A percentile compares a stretch with the other conserved stretches of the same genome.
These are phyloP conservation scores for Ancistrus triradiatus DNA, from an alignment of 2,113 vertebrate species.

Conservation along the genomic window DNA sequence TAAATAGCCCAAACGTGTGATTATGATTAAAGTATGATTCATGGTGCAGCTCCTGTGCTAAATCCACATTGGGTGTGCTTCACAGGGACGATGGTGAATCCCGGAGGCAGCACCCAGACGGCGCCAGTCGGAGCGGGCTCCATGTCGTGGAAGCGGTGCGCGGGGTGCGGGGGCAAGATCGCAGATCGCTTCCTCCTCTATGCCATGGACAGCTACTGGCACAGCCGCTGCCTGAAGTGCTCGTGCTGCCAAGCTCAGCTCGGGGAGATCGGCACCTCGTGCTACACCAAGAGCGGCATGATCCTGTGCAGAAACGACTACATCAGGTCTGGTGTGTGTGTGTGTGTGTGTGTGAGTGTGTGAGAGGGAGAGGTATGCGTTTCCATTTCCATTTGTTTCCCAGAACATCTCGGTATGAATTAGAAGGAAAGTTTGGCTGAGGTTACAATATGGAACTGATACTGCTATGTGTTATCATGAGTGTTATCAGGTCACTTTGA, in stretches of 20 bases:
- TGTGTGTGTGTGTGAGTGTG: neutral
- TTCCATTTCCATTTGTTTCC: too few species aligned
- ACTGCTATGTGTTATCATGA: too few species aligned
- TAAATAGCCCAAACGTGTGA: too few species aligned
- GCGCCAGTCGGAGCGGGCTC: conserved; percentile 86
- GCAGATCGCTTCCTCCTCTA: conserved; percentile 98
- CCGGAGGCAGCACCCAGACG: conserved; percentile 89
- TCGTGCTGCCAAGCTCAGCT: conserved; percentile 99
- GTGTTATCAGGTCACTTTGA: too few species aligned
- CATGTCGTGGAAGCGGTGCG: conserved; percentile 95
- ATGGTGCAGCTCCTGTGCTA: too few species aligned
- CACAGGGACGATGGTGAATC: conserved; percentile 87
- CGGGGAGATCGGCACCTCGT: conserved; percentile 96
- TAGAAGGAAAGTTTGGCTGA: too few species aligned
- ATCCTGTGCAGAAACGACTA: conserved; percentile 99
- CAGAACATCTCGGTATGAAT: too few species aligned
- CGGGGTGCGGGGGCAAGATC: conserved; percentile 96
- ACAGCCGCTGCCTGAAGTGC: conserved; percentile 98
- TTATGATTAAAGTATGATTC: too few species aligned
- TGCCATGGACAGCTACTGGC: conserved; percentile 99
- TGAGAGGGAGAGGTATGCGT: too few species aligned
- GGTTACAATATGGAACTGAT: too few species aligned
- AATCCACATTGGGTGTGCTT: conserved; percentile 33
- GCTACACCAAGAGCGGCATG: conserved; percentile 99
- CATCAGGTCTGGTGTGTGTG: conserved; percentile 81